A percentile compares a stretch with the other conserved stretches of the same genome.
phyloP scores from a whole-genome alignment of 2,797 vertebrate species.

The Propithecus deckenii region DNA sequence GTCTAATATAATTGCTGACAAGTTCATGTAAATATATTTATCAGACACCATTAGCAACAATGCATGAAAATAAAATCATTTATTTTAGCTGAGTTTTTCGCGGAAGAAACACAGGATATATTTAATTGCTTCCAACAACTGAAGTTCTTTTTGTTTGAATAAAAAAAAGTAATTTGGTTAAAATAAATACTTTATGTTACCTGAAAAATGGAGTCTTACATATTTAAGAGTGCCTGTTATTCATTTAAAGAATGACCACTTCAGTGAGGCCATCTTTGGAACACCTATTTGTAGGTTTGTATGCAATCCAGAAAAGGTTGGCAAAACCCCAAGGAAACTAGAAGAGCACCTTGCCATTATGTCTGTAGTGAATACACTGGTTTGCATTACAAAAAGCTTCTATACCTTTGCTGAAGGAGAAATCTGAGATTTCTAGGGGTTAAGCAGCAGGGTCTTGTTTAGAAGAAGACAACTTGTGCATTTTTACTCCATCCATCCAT shows the following conservation, averaged over 20 bases:
- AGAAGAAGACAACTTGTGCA: background rate
- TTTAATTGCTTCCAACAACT: slow-evolving; percentile 21
- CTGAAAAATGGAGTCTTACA: background rate
- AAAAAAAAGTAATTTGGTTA: background rate
- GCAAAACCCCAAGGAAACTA: background rate
- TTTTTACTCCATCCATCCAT: background rate
- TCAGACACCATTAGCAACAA: slow-evolving; percentile 5
- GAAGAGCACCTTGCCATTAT: background rate
- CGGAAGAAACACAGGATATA: background rate
- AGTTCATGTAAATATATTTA: background rate
- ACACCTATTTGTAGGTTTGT: background rate
- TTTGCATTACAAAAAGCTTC: background rate
- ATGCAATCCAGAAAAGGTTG: background rate
- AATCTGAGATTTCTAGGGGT: background rate
- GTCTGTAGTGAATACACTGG: background rate
- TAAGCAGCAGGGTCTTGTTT: background rate
- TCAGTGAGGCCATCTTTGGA: background rate
- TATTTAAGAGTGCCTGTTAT: slow-evolving; percentile 3
- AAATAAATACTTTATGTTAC: slow-evolving; percentile 33
- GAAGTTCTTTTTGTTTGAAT: slow-evolving; percentile 32
- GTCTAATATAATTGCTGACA: background rate
- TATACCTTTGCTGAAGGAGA: background rate
- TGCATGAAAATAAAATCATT: slow-evolving; percentile 1
- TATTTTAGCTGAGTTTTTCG: slow-evolving; percentile 23
- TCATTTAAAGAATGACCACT: background rate